Conservation (phyloP, 2,113 vertebrate genomes). For the Cyprinodon brontotheroides region DNA sequence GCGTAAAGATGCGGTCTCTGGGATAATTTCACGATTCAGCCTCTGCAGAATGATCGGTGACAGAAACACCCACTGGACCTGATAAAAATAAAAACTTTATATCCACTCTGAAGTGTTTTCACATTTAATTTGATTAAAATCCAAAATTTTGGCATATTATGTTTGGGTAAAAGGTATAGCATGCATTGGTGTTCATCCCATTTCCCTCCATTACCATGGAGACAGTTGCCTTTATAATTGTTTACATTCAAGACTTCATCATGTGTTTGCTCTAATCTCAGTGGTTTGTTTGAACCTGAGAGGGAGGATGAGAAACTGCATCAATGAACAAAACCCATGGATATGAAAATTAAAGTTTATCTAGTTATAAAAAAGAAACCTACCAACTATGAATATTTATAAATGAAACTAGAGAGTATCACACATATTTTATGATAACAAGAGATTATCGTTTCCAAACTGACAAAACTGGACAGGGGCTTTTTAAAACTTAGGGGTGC, state of each 20-base stretch:
- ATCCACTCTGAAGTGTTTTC: not conserved
- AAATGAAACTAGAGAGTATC: not conserved
- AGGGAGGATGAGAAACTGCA: not conserved
- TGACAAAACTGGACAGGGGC: too few species aligned
- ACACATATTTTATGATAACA: not conserved
- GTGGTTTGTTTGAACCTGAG: not conserved
- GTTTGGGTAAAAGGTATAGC: too few species aligned
- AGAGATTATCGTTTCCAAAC: not conserved
- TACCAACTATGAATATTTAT: not conserved
- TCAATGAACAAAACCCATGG: not conserved
- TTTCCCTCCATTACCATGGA: too few species aligned
- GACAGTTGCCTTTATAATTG: too few species aligned
- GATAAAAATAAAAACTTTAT: not conserved
- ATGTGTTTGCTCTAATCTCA: not conserved
- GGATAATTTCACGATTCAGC: conserved; percentile 52
- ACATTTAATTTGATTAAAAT: not conserved
- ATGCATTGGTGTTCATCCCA: too few species aligned
- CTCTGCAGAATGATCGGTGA: conserved; percentile 20
- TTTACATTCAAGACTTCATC: not conserved
- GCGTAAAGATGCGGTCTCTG: conserved; percentile 62
- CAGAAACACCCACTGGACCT: not conserved
- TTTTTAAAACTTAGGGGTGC: not conserved
- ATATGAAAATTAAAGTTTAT: not conserved
- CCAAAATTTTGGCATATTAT: too few species aligned
- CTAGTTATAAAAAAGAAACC: not conserved